Evolutionary conservation across 2,113 vertebrate genomes (phyloP).

Genomic region (Phylloscopus trochiloides): DNA sequence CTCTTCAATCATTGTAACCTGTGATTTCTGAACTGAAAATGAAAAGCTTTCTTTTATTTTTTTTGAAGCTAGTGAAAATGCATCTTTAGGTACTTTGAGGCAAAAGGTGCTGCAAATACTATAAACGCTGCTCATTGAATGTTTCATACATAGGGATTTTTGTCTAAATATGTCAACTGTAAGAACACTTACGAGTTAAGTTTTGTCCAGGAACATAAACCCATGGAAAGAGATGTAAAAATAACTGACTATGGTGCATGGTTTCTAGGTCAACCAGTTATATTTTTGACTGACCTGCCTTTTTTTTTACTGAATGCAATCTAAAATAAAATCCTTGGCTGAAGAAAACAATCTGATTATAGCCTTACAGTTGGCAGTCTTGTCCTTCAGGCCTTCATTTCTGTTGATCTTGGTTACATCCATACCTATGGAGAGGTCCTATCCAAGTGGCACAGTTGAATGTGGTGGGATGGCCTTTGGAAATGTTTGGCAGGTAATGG

Average conservation of each 20-base stretch:
- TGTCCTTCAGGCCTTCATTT: neutral
- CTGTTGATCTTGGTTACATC: neutral
- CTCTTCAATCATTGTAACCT: neutral
- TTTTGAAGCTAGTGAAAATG: neutral
- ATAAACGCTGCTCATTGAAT: neutral
- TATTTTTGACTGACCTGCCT: neutral
- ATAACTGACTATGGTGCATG: neutral
- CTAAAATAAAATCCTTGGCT: neutral
- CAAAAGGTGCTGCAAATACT: neutral
- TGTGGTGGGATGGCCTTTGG: neutral
- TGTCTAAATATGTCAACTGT: neutral
- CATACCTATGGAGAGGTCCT: fast-evolving
- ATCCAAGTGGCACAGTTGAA: neutral
- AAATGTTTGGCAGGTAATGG: neutral
- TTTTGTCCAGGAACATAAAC: neutral
- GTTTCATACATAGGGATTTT: neutral
- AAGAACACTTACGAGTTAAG: neutral
- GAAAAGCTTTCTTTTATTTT: neutral
- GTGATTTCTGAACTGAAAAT: conserved; percentile 38
- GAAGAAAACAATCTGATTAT: neutral
- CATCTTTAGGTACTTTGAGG: neutral
- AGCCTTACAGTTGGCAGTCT: neutral
- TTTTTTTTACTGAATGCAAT: neutral
- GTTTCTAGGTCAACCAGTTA: neutral
- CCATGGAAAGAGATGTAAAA: neutral